These are phyloP conservation scores for Rhincodon typus DNA, from an alignment of 2,797 vertebrate genomes.

Conservation along the genomic window DNA sequence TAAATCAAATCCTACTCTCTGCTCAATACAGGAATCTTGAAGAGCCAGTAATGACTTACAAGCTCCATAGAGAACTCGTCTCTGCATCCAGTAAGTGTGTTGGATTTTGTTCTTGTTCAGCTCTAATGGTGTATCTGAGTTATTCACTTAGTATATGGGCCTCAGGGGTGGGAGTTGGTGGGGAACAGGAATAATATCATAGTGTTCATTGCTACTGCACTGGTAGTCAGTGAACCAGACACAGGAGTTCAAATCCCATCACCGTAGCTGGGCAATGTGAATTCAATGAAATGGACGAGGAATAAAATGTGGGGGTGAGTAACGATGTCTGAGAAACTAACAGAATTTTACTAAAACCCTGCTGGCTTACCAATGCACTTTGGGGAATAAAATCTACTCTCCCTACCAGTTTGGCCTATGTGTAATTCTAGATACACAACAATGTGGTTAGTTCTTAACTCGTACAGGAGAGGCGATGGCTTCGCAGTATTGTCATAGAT, in stretches of 20 bases:
- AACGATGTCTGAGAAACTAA: neutral
- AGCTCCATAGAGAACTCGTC: conserved; percentile 82
- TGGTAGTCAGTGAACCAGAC: neutral
- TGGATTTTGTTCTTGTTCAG: neutral
- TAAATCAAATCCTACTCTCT: neutral
- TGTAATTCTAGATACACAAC: neutral
- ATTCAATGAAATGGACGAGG: neutral
- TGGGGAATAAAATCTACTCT: neutral
- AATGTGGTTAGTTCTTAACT: neutral
- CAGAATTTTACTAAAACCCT: neutral
- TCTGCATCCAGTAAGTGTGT: conserved; percentile 87
- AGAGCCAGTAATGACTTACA: conserved; percentile 94
- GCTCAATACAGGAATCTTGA: conserved; percentile 75
- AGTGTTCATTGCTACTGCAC: neutral
- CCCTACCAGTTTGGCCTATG: neutral
- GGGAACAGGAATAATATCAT: neutral
- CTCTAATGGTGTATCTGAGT: neutral
- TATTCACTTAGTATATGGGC: no score
- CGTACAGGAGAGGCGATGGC: no score
- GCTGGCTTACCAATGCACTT: neutral
- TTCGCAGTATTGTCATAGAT: no score
- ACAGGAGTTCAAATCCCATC: neutral
- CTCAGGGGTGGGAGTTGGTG: no score
- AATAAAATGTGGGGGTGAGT: neutral
- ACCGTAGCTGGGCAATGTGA: neutral